phyloP scores from a whole-genome alignment of 1,140 invertebrate genomes.

The Aphidius ervi region DNA sequence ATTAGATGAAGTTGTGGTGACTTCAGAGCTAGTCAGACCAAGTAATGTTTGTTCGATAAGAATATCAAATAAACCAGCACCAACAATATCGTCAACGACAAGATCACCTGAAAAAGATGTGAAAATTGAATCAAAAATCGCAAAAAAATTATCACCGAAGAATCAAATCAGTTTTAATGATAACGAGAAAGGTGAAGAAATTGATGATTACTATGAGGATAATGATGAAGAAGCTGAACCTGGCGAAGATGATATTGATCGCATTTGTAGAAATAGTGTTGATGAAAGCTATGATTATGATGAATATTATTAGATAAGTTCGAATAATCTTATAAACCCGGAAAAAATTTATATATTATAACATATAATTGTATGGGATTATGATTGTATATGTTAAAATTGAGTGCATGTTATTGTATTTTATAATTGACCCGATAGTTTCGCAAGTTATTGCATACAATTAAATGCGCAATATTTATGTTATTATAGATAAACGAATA shows the following conservation, averaged over 20 bases:
- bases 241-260: constrained; percentile 1
- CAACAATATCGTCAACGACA: no score
- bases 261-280: not conserved
- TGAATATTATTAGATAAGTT: not conserved
- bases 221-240: not conserved
- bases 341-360: not conserved
- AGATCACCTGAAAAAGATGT: no score
- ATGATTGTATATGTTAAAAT: no score
- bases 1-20: not conserved
- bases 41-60: not conserved
- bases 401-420: no score
- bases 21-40: not conserved
- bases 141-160: not conserved
- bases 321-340: no score
- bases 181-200: not conserved
- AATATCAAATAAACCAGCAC: no score
- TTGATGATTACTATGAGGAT: constrained; percentile 5
- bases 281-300: not conserved
- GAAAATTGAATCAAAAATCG: not conserved
- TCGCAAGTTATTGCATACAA: no score
- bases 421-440: no score
- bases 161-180: not conserved
- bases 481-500: no score
- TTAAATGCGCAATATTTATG: no score
- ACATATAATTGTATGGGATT: no score